Conservation (phyloP, 2,797 vertebrate species). For the Etheostoma nigrum region DNA sequence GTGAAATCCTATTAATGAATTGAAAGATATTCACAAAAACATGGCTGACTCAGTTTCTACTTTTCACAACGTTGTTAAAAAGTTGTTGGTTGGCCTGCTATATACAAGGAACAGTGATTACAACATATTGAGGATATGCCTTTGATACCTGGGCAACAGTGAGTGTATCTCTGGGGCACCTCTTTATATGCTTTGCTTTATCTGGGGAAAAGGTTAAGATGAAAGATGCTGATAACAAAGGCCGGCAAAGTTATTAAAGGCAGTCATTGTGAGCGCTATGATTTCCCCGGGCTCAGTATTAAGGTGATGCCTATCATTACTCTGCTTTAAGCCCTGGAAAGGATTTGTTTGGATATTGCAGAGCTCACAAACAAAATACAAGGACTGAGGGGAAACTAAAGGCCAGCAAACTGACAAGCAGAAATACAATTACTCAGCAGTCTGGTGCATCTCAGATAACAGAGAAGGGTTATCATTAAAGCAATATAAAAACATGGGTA, state of each 20-base stretch:
- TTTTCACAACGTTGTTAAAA: background rate
- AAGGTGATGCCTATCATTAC: background rate
- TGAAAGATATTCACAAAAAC: background rate
- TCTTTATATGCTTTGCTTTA: conserved; percentile 6
- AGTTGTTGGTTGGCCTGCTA: background rate
- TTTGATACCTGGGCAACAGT: background rate
- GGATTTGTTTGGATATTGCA: background rate
- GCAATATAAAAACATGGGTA: background rate
- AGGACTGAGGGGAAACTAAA: conserved; percentile 5
- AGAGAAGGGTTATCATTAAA: background rate
- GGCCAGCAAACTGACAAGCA: background rate
- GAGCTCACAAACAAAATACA: background rate
- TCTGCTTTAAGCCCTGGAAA: background rate
- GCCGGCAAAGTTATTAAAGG: conserved; percentile 16
- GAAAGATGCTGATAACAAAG: conserved; percentile 27
- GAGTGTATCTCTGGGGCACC: background rate
- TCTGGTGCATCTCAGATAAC: background rate
- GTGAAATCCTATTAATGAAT: background rate
- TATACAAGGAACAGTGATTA: background rate
- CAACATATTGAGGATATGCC: background rate
- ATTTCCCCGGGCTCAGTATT: background rate
- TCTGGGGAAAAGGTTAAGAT: conserved; percentile 4
- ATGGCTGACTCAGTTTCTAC: background rate
- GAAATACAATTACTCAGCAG: background rate
- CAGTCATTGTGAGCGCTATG: background rate